Conservation (phyloP, 2,797 vertebrate genomes). For the Sebastes elongatus region DNA sequence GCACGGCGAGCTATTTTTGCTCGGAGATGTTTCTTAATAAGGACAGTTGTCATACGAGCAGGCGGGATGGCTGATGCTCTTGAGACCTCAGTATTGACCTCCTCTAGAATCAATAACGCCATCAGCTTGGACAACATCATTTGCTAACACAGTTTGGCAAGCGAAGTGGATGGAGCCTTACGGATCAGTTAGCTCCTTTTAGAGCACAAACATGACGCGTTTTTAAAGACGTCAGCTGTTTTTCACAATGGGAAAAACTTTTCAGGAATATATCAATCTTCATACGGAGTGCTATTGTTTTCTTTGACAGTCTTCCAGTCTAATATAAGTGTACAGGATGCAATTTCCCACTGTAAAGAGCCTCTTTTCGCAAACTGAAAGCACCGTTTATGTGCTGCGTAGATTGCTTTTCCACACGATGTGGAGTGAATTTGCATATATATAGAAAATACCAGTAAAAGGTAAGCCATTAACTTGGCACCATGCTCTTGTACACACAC, state of each 20-base stretch:
- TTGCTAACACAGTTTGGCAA: slow-evolving; percentile 29
- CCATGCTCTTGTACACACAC: slow-evolving; percentile 6
- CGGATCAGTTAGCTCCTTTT: slow-evolving; percentile 34
- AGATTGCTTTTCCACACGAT: slow-evolving; percentile 70
- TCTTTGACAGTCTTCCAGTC: slow-evolving; percentile 32
- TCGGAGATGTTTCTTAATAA: slow-evolving; percentile 13
- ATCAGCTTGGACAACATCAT: neutral
- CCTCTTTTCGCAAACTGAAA: slow-evolving; percentile 37
- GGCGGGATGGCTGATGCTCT: neutral
- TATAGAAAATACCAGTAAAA: slow-evolving; percentile 73
- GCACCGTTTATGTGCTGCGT: slow-evolving; percentile 48
- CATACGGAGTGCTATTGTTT: slow-evolving; percentile 41
- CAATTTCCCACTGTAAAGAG: slow-evolving; percentile 64
- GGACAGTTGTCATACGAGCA: neutral
- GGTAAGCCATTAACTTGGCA: slow-evolving; percentile 64
- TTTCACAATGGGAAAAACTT: slow-evolving; percentile 26
- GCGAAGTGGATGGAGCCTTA: neutral
- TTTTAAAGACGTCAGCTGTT: slow-evolving; percentile 22
- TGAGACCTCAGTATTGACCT: slow-evolving; percentile 23
- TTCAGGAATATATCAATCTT: slow-evolving; percentile 49
- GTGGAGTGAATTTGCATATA: slow-evolving; percentile 79
- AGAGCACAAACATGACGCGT: neutral
- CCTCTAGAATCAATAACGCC: slow-evolving; percentile 27
- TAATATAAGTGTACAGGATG: slow-evolving; percentile 40
- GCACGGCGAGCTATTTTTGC: neutral